phyloP scores from a whole-genome alignment of 2,113 vertebrate genomes.

The Pheucticus melanocephalus region DNA sequence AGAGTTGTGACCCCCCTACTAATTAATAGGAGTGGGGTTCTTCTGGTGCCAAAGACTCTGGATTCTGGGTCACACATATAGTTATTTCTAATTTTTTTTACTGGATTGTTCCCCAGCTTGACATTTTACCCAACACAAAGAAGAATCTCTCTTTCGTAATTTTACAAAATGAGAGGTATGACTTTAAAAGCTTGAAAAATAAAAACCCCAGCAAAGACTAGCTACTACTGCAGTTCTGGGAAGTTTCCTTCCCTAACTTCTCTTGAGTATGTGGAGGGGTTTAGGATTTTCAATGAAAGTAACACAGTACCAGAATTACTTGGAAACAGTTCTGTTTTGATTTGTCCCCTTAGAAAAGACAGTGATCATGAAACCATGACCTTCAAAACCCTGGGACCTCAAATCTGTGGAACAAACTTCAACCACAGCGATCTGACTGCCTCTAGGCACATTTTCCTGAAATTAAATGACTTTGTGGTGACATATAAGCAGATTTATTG shows the following conservation, averaged over 20 bases:
- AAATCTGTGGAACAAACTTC: neutral
- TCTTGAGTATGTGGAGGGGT: neutral
- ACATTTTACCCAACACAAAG: neutral
- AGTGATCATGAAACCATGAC: neutral
- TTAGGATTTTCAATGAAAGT: neutral
- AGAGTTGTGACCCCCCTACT: neutral
- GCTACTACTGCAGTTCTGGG: neutral
- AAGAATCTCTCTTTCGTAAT: neutral
- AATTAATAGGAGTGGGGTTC: neutral
- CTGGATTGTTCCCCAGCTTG: neutral
- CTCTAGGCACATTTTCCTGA: neutral
- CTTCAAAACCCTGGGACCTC: neutral
- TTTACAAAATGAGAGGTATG: rapidly evolving
- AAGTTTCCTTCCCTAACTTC: neutral
- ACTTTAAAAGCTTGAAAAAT: neutral
- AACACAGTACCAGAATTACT: neutral
- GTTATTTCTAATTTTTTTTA: neutral
- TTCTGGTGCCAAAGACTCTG: neutral
- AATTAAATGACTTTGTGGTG: neutral
- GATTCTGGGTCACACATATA: neutral
- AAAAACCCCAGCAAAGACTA: neutral
- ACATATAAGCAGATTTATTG: slow-evolving; percentile 4
- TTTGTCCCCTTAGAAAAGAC: neutral
- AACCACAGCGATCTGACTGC: neutral
- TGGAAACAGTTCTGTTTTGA: neutral